A percentile compares a stretch with the other conserved stretches of the same genome.
Conservation (phyloP, 2,797 vertebrate genomes). For the Bradypus variegatus region DNA sequence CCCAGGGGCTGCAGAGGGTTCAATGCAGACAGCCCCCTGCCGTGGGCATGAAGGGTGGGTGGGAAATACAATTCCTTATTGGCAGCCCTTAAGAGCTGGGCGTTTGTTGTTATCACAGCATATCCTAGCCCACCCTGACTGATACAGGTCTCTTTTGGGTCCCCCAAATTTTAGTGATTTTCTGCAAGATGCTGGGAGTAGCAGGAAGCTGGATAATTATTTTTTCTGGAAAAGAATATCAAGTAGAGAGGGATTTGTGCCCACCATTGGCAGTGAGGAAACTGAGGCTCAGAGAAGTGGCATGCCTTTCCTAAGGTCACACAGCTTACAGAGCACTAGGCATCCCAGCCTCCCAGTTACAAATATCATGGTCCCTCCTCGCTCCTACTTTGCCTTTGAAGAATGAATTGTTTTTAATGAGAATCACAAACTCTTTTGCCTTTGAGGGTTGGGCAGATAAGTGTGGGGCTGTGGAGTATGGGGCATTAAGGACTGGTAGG, state of each 20-base stretch:
- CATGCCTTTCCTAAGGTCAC: background rate
- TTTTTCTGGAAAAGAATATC: background rate
- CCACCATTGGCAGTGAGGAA: background rate
- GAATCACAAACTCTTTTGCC: background rate
- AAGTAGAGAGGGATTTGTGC: background rate
- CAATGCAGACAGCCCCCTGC: background rate
- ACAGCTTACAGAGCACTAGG: background rate
- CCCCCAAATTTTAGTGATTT: background rate
- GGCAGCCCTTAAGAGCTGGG: background rate
- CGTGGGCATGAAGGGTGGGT: background rate
- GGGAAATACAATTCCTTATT: background rate
- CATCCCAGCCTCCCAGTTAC: background rate
- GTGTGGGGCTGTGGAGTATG: too few relatives aligned
- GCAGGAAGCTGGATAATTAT: background rate
- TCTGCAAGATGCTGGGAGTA: background rate
- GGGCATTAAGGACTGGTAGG: background rate
- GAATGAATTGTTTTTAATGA: background rate
- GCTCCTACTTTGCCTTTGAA: background rate
- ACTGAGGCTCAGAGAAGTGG: background rate
- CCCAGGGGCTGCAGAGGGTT: rapidly evolving
- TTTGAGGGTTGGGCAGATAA: background rate
- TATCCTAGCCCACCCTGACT: background rate
- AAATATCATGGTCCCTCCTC: background rate
- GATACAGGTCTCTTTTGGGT: background rate
- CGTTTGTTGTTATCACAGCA: background rate